Evolutionary conservation across 2,113 vertebrate genomes (phyloP).

Genomic region (Silurus glanis): DNA sequence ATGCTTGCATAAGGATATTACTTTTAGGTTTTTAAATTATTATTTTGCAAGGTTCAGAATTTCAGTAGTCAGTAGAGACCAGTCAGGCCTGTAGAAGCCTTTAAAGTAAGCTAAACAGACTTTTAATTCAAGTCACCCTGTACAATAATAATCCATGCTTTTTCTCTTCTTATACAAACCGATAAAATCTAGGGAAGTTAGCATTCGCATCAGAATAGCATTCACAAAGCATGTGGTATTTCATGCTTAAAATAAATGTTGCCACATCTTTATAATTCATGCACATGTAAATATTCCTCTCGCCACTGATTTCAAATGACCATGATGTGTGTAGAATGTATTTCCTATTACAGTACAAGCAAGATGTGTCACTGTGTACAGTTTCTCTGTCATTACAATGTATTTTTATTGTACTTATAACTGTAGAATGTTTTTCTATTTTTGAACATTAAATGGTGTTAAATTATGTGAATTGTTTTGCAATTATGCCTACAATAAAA

Average conservation of each 20-base stretch:
- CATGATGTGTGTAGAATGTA: constrained; percentile 6
- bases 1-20: neutral
- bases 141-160: neutral
- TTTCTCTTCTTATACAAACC: neutral
- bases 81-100: neutral
- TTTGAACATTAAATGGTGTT: constrained; percentile 52
- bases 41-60: constrained; percentile 18
- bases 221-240: neutral
- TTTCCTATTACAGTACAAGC: neutral
- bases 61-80: constrained; percentile 3
- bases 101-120: neutral
- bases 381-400: constrained; percentile 30
- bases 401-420: constrained; percentile 2
- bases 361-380: constrained; percentile 23
- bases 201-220: constrained; percentile 1
- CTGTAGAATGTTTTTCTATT: constrained; percentile 50
- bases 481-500: constrained; percentile 51
- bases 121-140: neutral
- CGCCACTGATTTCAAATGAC: neutral
- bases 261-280: constrained; percentile 7
- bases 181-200: neutral
- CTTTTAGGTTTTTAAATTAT: neutral
- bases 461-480: constrained; percentile 66
- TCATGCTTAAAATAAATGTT: neutral
- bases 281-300: constrained; percentile 30